Base-by-base conservation (phyloP, 92 coral and sea anemone genomes). In the Muricea muricata region DNA sequence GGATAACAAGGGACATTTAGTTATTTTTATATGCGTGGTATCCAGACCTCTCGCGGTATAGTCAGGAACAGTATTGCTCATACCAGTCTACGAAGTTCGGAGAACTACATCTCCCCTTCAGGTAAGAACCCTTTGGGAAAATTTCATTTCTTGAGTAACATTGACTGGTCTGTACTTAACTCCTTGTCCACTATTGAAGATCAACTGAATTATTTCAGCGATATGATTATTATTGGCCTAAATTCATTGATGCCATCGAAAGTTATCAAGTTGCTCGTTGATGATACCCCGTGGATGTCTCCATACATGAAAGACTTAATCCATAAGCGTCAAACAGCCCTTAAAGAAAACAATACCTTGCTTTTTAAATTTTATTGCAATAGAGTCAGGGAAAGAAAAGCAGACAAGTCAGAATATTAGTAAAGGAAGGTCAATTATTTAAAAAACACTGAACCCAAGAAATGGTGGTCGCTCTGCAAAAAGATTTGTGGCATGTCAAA, bases 41-140 rank as follows among this genome's bases (percentile, higher is more conserved):
- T n/a, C n/a, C n/a, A n/a, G n/a, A n/a, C n/a, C n/a, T n/a, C n/a
- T n/a, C n/a, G n/a, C n/a, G n/a, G n/a, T n/a, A n/a, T n/a, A n/a
- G n/a, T n/a, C n/a, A n/a, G n/a, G n/a, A n/a, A n/a, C n/a, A n/a
- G n/a, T n/a, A n/a, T n/a, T n/a, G n/a, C n/a, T n/a, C n/a, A n/a
- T n/a, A n/a, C n/a, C n/a, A n/a, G n/a, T n/a, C n/a, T n/a, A n/a
- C n/a, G n/a, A n/a, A n/a, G n/a, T n/a, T n/a, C n/a, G n/a, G n/a
- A n/a, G n/a, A n/a, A n/a, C n/a, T n/a, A n/a, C n/a, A n/a, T n/a
- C n/a, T n/a, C n/a, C n/a, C n/a, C n/a, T n/a, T n/a, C n/a, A n/a
- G n/a, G n/a, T n/a, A n/a, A n/a, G 75, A 65, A 56, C 83, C 8
- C 50, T 29, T 31, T 67, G 7, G 74, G 74, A 9, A 25, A 46